Evolutionary conservation across 2,113 vertebrate genomes (phyloP), one percentile per base, ranked within the genome.

Genomic region (Myotis yumanensis): DNA sequence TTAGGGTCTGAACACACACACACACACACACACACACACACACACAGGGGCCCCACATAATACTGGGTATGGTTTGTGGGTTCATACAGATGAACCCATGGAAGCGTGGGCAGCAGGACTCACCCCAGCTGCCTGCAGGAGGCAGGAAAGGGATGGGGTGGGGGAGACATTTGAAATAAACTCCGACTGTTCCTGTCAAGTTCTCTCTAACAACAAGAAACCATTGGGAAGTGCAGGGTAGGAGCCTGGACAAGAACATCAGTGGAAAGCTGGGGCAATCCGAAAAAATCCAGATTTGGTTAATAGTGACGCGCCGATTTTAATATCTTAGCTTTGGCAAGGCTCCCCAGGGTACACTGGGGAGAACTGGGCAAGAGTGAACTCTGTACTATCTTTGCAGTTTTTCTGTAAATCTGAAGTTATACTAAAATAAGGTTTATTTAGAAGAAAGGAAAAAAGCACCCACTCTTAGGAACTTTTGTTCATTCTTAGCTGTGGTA

Each of bases 291-390:
- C 2, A 59, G 32, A 12, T 68, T 51, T 7, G 6, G 46, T 28
- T 25, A 10, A 11, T 1, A 15, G 57, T 28, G 1, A 10, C 16
- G 0, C 2, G 9, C 4, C 0, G 1, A 25, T 1, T 2, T 11
- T 28, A 5, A 3, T 6, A 17, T 57, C 35, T 51, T 7, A 0
- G 64, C 40, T 40, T 40, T 25, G 83, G 43, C 59, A 3, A 4
- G n/a, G 18, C 84, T 54, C 43, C 20, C 2, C 0, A 10, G 32
- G 25, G 22, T 0, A 10, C 3, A 0, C 0, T 4, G 4, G 11
- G 32, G 52, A 16, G 10, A 7, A 0, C n/a, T 20, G 57, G 25
- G 32, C 0, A 1, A n/a, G 12, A 30, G 32, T 11, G 11, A 10
- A 4, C 20, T n/a, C 66, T 57, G 28, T 3, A 1, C 14, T 3